Evolutionary conservation across 30 jellyfish, hydroid and myxozoan genomes (phyloP).

Genomic region (Mastigias papua): DNA sequence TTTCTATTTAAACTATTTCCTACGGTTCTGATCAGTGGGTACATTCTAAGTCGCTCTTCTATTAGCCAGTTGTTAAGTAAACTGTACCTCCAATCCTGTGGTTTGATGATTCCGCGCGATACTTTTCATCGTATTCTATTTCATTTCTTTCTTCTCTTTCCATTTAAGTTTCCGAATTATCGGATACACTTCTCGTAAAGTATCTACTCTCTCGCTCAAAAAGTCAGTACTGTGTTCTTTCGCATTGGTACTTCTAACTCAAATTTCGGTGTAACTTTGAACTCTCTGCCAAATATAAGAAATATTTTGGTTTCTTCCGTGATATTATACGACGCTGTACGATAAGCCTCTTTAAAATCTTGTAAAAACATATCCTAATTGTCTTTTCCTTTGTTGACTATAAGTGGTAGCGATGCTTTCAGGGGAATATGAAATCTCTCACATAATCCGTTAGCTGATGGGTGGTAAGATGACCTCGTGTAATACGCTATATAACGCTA

Average conservation of each 20-base stretch:
- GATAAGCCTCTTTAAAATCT: slow-evolving; percentile 7
- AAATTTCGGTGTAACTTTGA: background rate
- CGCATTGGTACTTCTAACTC: background rate
- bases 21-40: too few relatives aligned
- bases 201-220: slow-evolving; percentile 12
- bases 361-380: slow-evolving; percentile 19
- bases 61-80: too few relatives aligned
- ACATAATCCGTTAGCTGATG: too few relatives aligned
- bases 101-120: slow-evolving; percentile 7
- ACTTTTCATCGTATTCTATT: slow-evolving; percentile 2
- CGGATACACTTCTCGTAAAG: slow-evolving; percentile 2
- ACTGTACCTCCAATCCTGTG: too few relatives aligned
- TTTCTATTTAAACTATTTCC: too few relatives aligned
- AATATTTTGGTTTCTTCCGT: background rate
- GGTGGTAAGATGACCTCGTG: too few relatives aligned
- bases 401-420: background rate
- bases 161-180: background rate
- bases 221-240: background rate
- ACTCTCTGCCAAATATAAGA: slow-evolving; percentile 10
- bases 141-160: slow-evolving; percentile 19
- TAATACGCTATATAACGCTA: too few relatives aligned
- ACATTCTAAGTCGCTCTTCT: too few relatives aligned
- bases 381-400: slow-evolving; percentile 6
- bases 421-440: slow-evolving; percentile 1
- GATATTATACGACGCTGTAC: slow-evolving; percentile 9